These are phyloP conservation scores for Nasonia vitripennis DNA, from an alignment of 1,140 invertebrate species.

Conservation along the genomic window DNA sequence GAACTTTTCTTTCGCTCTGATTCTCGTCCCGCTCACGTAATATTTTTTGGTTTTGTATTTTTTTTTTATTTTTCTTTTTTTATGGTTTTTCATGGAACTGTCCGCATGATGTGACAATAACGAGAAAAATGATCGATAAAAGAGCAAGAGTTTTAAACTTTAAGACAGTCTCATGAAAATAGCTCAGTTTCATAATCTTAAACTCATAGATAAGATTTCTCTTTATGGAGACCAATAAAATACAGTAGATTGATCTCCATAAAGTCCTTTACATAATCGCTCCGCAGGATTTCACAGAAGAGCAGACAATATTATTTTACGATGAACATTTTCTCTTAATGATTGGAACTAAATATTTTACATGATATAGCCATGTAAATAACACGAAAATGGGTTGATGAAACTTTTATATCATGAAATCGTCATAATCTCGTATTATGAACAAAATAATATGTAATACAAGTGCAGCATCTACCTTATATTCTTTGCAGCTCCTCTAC, in stretches of 20 bases:
- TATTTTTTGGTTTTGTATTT: background rate
- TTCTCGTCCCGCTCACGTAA: no score
- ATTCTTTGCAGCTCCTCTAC: background rate
- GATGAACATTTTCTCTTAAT: background rate
- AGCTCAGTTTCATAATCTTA: background rate
- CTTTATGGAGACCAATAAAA: background rate
- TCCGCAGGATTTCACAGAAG: background rate
- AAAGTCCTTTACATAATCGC: slow-evolving; percentile 5
- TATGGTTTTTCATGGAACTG: background rate
- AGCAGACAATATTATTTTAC: slow-evolving; percentile 2
- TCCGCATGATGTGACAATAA: background rate
- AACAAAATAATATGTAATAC: background rate
- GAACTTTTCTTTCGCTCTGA: background rate
- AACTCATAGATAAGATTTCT: background rate
- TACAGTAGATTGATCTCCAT: background rate
- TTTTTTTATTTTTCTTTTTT: slow-evolving; percentile 4
- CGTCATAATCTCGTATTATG: background rate
- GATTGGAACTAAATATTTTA: slow-evolving; percentile 18
- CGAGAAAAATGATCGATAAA: no score
- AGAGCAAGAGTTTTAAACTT: no score
- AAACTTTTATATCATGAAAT: background rate
- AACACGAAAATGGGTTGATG: background rate
- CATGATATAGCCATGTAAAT: background rate
- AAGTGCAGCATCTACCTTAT: background rate
- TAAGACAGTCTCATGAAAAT: background rate